Evolutionary conservation across 2,113 vertebrate genomes (phyloP).

Genomic region (Pterocles gutturalis): DNA sequence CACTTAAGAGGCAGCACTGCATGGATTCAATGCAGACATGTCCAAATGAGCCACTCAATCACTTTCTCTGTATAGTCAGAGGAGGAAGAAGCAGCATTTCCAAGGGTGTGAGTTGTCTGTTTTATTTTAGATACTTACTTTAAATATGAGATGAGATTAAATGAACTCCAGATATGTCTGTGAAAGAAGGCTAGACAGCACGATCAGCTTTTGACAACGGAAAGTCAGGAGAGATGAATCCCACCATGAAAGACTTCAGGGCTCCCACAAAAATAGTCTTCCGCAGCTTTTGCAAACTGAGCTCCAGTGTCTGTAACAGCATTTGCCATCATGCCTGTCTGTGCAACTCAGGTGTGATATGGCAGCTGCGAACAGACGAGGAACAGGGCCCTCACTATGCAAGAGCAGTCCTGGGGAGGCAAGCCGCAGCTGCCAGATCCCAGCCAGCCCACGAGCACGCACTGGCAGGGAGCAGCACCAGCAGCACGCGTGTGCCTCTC

Average conservation of each 20-base stretch:
- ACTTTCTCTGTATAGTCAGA: neutral
- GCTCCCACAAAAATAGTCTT: neutral
- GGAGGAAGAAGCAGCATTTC: neutral
- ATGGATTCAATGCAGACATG: neutral
- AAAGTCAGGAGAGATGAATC: neutral
- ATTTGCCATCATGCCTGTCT: neutral
- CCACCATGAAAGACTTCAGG: neutral
- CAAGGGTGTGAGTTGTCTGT: neutral
- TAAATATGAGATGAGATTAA: neutral
- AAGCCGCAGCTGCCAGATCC: neutral
- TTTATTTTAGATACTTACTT: slow-evolving; percentile 5
- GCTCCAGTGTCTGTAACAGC: neutral
- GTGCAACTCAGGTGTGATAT: fast-evolving
- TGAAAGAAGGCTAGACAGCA: neutral
- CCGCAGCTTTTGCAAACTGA: neutral
- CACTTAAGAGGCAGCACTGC: neutral
- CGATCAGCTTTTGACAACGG: neutral
- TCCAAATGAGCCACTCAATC: neutral
- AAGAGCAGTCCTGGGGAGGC: neutral
- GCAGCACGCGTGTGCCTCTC: neutral
- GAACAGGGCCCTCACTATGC: neutral
- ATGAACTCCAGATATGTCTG: neutral
- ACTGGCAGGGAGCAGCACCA: neutral
- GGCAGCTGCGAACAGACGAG: neutral
- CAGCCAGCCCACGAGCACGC: neutral